Evolutionary conservation across 2,797 vertebrate species (phyloP).

Genomic region (Knipowitschia caucasica): DNA sequence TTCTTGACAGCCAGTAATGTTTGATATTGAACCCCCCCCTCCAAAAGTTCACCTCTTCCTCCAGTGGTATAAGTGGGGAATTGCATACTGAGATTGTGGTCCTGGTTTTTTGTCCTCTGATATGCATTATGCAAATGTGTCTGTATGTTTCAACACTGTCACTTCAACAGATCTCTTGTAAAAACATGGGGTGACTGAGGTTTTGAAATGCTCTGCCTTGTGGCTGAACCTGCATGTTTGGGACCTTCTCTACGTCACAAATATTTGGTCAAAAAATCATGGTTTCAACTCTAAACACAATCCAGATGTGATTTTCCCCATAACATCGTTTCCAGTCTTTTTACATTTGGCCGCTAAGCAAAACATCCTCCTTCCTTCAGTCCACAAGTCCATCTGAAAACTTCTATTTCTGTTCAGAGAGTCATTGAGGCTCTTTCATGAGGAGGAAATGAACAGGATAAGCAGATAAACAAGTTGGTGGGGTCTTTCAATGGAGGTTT

Average conservation of each 20-base stretch:
- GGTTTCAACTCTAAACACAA: conserved; percentile 68
- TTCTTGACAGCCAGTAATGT: too few species aligned
- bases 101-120: too few species aligned
- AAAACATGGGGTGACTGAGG: background rate
- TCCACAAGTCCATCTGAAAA: conserved; percentile 23
- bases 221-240: conserved; percentile 46
- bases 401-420: conserved; percentile 29
- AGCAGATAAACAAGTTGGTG: conserved; percentile 10
- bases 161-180: too few species aligned
- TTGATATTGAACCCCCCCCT: too few species aligned
- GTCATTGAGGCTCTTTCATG: conserved; percentile 28
- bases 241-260: conserved; percentile 51
- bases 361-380: conserved; percentile 57
- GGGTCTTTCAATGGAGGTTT: conserved; percentile 29
- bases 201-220: conserved; percentile 36
- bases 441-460: conserved; percentile 19
- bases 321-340: conserved; percentile 35
- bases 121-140: too few species aligned
- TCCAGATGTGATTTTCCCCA: conserved; percentile 73
- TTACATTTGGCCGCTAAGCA: conserved; percentile 6
- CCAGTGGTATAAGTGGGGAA: too few species aligned
- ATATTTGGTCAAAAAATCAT: conserved; percentile 57
- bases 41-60: too few species aligned
- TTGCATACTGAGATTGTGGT: too few species aligned
- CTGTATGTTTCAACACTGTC: too few species aligned